Evolutionary conservation across 2,888 invertebrate genomes (phyloP).

Genomic region (Pollenia labialis): DNA sequence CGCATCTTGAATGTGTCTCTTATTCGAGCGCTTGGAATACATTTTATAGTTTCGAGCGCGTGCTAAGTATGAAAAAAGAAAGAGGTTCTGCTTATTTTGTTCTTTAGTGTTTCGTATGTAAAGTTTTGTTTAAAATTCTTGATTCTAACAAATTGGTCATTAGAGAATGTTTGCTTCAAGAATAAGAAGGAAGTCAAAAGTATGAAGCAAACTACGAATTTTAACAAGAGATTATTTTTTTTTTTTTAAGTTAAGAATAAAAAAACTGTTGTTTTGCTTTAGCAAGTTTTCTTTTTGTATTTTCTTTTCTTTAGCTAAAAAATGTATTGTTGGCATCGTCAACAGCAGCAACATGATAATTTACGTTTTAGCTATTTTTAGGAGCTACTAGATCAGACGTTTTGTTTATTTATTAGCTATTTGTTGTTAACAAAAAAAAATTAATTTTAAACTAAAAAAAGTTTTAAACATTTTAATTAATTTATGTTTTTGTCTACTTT

Average conservation of each 20-base stretch:
- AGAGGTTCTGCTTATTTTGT: slow-evolving; percentile 61
- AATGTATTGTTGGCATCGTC: slow-evolving; percentile 58
- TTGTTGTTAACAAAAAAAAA: slow-evolving; percentile 29
- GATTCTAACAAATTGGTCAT: slow-evolving; percentile 68
- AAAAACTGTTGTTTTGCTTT: slow-evolving; percentile 38
- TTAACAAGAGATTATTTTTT: slow-evolving; percentile 56
- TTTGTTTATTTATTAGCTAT: slow-evolving; percentile 57
- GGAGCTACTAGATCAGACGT: slow-evolving; percentile 59
- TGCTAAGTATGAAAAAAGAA: slow-evolving; percentile 68
- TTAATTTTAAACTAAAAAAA: slow-evolving; percentile 9
- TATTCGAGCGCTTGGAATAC: slow-evolving; percentile 27
- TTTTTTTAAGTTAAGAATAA: slow-evolving; percentile 24
- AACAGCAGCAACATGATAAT: slow-evolving; percentile 52
- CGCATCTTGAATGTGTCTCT: slow-evolving; percentile 44
- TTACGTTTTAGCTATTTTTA: slow-evolving; percentile 60
- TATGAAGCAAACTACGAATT: slow-evolving; percentile 46
- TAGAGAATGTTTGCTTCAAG: slow-evolving; percentile 34
- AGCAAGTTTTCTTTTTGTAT: slow-evolving; percentile 29
- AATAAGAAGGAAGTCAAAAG: slow-evolving; percentile 25
- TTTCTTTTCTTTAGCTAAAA: slow-evolving; percentile 11
- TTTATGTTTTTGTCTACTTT: slow-evolving; percentile 84
- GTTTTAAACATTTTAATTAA: slow-evolving; percentile 63
- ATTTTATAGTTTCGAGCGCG: slow-evolving; percentile 53
- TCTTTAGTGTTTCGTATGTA: slow-evolving; percentile 15
- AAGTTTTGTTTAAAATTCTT: slow-evolving; percentile 67